phyloP scores from a whole-genome alignment of 2,113 vertebrate species.

The Hyaena hyaena region DNA sequence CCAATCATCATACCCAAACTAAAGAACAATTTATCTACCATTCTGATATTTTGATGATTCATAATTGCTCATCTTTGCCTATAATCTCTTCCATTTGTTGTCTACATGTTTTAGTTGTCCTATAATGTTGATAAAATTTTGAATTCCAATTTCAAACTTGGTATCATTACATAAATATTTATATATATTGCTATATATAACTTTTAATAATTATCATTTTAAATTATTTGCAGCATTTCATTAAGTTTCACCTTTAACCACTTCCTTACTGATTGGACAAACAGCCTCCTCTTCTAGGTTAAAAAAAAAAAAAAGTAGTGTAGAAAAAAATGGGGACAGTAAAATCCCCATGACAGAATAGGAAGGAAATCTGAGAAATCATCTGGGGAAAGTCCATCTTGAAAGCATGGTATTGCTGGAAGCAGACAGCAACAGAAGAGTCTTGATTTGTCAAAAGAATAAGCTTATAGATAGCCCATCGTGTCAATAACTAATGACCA shows the following conservation, averaged over 20 bases:
- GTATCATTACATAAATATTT: neutral
- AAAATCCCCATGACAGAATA: neutral
- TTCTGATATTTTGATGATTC: conserved; percentile 1
- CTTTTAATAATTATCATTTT: conserved; percentile 35
- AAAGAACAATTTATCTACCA: neutral
- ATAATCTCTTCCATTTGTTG: neutral
- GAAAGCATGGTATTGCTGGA: neutral
- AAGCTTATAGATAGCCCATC: neutral
- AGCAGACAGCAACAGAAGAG: neutral
- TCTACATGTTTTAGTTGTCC: neutral
- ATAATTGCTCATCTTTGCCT: neutral
- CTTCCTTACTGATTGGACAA: neutral
- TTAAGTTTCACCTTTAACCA: neutral
- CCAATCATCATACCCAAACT: neutral
- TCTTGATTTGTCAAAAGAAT: neutral
- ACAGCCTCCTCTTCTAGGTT: neutral
- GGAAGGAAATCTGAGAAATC: neutral
- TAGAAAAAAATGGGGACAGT: neutral
- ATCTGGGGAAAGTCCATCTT: neutral
- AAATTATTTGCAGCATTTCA: neutral
- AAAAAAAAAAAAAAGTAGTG: neutral
- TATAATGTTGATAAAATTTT: neutral
- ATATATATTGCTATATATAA: neutral
- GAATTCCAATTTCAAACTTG: neutral
- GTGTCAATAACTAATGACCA: neutral